phyloP scores from a whole-genome alignment of 2,888 invertebrate species.

The Cylindroiulus punctatus region DNA sequence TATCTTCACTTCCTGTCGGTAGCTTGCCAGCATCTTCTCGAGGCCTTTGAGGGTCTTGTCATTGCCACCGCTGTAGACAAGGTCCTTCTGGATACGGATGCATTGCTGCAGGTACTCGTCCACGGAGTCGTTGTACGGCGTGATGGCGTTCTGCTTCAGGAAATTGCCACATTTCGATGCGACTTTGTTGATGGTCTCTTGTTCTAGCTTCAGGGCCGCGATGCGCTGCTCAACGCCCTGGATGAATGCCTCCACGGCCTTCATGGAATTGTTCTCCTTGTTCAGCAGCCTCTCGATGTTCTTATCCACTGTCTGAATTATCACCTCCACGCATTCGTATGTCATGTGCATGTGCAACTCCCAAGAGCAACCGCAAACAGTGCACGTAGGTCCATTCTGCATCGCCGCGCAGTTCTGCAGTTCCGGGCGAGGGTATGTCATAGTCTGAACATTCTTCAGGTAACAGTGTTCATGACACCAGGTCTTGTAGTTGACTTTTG shows the following conservation, averaged over 20 bases:
- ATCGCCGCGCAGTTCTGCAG: neutral
- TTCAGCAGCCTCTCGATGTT: neutral
- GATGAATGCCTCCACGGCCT: neutral
- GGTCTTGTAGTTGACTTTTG: neutral
- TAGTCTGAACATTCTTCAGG: neutral
- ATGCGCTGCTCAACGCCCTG: neutral
- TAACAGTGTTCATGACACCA: conserved; percentile 52
- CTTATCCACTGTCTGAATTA: neutral
- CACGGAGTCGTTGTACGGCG: conserved; percentile 12
- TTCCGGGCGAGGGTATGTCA: neutral
- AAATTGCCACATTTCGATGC: neutral
- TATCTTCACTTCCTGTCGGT: neutral
- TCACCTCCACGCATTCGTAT: neutral
- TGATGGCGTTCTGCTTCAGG: conserved; percentile 27
- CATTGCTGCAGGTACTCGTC: conserved; percentile 19
- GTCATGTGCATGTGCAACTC: conserved; percentile 14
- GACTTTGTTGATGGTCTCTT: neutral
- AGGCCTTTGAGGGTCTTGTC: neutral
- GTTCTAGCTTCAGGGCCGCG: neutral
- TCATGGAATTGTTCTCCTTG: neutral
- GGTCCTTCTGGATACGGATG: neutral
- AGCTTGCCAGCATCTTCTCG: neutral
- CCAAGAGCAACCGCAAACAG: neutral
- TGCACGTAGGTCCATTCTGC: neutral
- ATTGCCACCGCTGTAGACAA: neutral